Base-by-base conservation (phyloP, 1,140 invertebrate species). In the Pachyrhynchus sulphureomaculatus region DNA sequence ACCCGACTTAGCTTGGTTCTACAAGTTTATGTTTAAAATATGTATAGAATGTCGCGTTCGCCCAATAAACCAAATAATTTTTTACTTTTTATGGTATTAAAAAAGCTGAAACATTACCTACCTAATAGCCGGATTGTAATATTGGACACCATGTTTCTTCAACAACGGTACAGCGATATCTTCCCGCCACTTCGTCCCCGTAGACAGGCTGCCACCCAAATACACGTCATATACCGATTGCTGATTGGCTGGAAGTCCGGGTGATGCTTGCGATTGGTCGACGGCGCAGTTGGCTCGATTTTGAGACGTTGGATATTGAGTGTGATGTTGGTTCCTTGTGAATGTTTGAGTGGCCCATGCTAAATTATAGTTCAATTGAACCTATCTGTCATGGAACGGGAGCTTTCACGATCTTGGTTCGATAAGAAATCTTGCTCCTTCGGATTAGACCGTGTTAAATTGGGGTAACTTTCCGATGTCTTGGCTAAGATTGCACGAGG, bases 201-300 rank as follows among this genome's bases (percentile, higher is more conserved):
- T 79, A 8, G 76, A 75, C 59, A 79, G 78, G 4, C 79, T 74
- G 20, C 82, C 82, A 10, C 80, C 82, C 13, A 84, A 75, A 69
- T 80, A 84, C 0, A 83, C 79, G 65, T 83, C 80, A 17, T 67
- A 39, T 18, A 44, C 4, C 12, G 32, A 6, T 32, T 37, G n/a
- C 36, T 23, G 10, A 54, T 24, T 32, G 8, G 9, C 34, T 24
- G 23, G 23, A 24, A 9, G 10, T 21, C 10, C 13, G 33, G 34
- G 2, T 29, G 13, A 9, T 20, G 21, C 18, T 39, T 47, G 53
- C 20, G 23, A 15, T 39, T 51, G 48, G 10, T 42, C 47, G 3
- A 33, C 36, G 10, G 37, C 18, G 37, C 57, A 60, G 12, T 24
- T 60, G 13, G 41, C 21, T 5, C 33, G 44, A 49, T 63, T 66